These are phyloP conservation scores for Corythoichthys intestinalis DNA, from an alignment of 2,113 vertebrate species.

Conservation along the genomic window DNA sequence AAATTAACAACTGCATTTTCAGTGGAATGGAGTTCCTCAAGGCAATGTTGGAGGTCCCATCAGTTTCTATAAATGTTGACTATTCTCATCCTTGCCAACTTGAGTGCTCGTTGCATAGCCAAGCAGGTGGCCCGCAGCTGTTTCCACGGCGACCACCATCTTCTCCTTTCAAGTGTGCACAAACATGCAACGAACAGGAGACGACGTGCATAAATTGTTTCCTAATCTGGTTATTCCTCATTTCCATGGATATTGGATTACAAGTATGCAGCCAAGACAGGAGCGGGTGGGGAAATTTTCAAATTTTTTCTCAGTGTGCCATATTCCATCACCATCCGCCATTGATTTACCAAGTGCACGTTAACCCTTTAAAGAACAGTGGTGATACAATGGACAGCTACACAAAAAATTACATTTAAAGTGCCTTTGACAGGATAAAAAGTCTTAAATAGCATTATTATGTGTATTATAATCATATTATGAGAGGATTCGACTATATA, in stretches of 20 bases:
- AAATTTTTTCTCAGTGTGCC: slow-evolving; percentile 24
- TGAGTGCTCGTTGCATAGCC: slow-evolving; percentile 60
- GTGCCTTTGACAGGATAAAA: too few relatives aligned
- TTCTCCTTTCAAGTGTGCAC: slow-evolving; percentile 55
- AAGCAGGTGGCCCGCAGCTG: slow-evolving; percentile 50
- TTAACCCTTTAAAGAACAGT: neutral
- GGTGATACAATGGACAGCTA: too few relatives aligned
- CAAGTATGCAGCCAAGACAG: slow-evolving; percentile 32
- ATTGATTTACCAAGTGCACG: slow-evolving; percentile 1
- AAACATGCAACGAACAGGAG: slow-evolving; percentile 64
- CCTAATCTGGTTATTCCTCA: slow-evolving; percentile 71
- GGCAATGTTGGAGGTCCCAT: neutral
- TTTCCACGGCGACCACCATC: slow-evolving; percentile 73
- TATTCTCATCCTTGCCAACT: slow-evolving; percentile 45
- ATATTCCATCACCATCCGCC: neutral
- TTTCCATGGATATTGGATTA: slow-evolving; percentile 70
- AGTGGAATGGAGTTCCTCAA: neutral
- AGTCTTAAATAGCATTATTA: too few relatives aligned
- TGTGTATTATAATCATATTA: too few relatives aligned
- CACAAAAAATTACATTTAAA: too few relatives aligned
- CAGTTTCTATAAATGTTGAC: neutral
- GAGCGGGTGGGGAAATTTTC: slow-evolving; percentile 10
- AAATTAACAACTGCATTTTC: neutral
- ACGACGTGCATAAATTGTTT: slow-evolving; percentile 72
- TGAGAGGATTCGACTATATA: too few relatives aligned